Evolutionary conservation across 2,113 vertebrate genomes (phyloP), one percentile per base, ranked within the genome.

Genomic region (Ancistrus triradiatus): DNA sequence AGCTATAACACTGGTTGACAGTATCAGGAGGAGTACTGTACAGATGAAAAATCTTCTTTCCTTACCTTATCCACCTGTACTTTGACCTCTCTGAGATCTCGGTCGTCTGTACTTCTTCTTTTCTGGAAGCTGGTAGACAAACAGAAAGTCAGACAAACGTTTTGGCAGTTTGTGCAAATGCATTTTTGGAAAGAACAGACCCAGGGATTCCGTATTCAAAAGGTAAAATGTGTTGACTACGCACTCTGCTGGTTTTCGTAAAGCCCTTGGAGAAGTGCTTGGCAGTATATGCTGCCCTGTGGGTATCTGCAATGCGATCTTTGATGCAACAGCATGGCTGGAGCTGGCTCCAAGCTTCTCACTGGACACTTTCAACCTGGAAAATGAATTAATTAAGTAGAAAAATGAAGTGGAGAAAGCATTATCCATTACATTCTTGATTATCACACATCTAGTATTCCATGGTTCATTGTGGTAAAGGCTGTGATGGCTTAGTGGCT

Each of bases 31-130:
- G 3, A 50, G 14, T 8, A 62, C 40, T 10, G 8, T 0, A 21
- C 3, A 14, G 13, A 25, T n/a, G n/a, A 21, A 21, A 47, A 21
- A 18, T 28, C 7, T 28, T 2, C 1, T 33, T 48, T 49, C 2
- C 61, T 15, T n/a, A 89, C 87, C 85, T 87, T 87, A 73, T 89
- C 84, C 28, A 87, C 68, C 42, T 73, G 38, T 64, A 58, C 5
- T 11, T 19, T 7, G 19, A 43, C 21, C 10, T 83, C 82, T 33
- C 85, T 53, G 43, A 7, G 10, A 37, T 51, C 33, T 3, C 44
- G 18, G 0, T 57, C 60, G 0, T 3, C 73, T 14, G 72, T 43
- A 13, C 73, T 70, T 6, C 53, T 63, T 49, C 43, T 27, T 25
- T 38, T 66, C 53, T 77, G 78, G 35, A 0, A 19, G 9, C 84